Conservation (phyloP, 1,140 invertebrate genomes). For the Venustaconcha ellipsiformis region DNA sequence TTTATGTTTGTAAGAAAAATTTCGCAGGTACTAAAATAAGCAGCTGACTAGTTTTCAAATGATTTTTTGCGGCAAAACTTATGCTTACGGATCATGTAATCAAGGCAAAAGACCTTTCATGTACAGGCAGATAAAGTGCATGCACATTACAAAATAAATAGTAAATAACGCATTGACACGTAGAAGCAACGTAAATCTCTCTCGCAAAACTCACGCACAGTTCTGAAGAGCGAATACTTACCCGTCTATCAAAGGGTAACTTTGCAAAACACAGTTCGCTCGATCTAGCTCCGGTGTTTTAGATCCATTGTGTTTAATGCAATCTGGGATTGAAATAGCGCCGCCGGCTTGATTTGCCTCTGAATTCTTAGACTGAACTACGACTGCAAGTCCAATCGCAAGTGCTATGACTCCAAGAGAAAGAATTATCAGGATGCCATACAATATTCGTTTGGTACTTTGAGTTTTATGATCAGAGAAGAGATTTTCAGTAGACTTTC, state of each 20-base stretch:
- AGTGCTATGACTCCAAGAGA: conserved; percentile 20
- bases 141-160: background rate
- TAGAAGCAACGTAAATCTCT: background rate
- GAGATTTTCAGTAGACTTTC: conserved; percentile 1
- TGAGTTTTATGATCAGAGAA: background rate
- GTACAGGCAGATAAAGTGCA: background rate
- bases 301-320: background rate
- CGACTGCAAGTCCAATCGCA: conserved; percentile 35
- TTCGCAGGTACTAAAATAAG: background rate
- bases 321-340: background rate
- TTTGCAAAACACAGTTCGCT: conserved; percentile 73
- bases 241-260: conserved; percentile 79
- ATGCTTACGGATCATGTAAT: background rate
- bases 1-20: background rate
- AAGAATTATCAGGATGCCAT: background rate
- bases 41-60: background rate
- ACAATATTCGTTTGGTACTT: conserved; percentile 8
- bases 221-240: conserved; percentile 48
- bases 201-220: background rate
- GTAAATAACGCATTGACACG: background rate
- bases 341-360: background rate
- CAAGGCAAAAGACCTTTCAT: background rate
- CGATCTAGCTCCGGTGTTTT: conserved; percentile 44
- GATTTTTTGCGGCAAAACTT: background rate
- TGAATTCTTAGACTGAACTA: background rate